Percentiles rank a stretch among this genome's conserved stretches.
Evolutionary conservation across 2,888 invertebrate species (phyloP).

Genomic region (Sphinx pinastri): DNA sequence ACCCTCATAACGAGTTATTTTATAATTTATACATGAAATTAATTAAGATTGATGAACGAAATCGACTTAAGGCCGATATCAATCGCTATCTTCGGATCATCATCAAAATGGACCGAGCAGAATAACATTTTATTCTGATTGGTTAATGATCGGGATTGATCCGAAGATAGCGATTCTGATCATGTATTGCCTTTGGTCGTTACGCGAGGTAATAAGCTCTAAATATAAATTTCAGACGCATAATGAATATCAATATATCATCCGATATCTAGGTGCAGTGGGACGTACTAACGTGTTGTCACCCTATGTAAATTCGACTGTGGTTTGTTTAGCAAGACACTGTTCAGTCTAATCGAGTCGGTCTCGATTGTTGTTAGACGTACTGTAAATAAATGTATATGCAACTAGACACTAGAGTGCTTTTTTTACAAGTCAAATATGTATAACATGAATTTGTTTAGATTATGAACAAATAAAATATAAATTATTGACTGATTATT

Average conservation of each 20-base stretch:
- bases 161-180: too few relatives aligned
- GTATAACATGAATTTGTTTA: conserved; percentile 51
- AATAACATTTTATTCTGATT: too few relatives aligned
- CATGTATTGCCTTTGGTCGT: too few relatives aligned
- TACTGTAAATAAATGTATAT: conserved; percentile 60
- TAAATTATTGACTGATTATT: conserved; percentile 73
- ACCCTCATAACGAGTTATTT: too few relatives aligned
- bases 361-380: conserved; percentile 3
- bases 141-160: too few relatives aligned
- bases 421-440: conserved; percentile 58
- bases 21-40: too few relatives aligned
- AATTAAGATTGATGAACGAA: too few relatives aligned
- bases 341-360: not conserved
- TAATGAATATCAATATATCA: not conserved
- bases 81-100: too few relatives aligned
- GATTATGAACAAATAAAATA: conserved; percentile 53
- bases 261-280: not conserved
- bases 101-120: too few relatives aligned
- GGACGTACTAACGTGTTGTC: not conserved
- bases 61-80: too few relatives aligned
- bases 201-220: too few relatives aligned
- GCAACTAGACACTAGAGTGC: conserved; percentile 67
- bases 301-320: conserved; percentile 7
- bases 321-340: not conserved
- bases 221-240: too few relatives aligned